Base-by-base conservation (phyloP, 2,888 invertebrate genomes). In the Amblyjoppa proteus region DNA sequence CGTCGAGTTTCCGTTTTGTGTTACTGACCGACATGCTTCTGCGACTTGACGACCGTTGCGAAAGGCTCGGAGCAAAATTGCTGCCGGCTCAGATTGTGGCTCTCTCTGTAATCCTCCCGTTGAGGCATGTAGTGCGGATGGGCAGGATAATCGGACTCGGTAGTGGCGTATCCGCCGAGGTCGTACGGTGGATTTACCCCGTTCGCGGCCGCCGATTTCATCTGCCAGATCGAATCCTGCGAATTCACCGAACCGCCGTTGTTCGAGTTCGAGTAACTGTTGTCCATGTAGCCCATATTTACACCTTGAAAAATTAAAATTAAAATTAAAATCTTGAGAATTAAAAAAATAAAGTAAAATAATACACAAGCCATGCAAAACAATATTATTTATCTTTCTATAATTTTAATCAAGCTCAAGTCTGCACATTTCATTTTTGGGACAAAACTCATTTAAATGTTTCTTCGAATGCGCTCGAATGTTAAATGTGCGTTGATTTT, bases 201-300 rank as follows among this genome's bases (percentile, higher is more conserved):
- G 90, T 96, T 96, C 13, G 96, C 95, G n/a, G 97, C 97, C 0
- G 97, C 97, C 96, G 97, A 97, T 94, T 98, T 98, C 96, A 98
- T 97, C 94, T 98, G 98, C 98, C 98, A 98, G 91, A 98, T 95
- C 56, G 98, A 98, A 94, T 98, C 98, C 94, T 98, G 98, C 4
- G 98, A 98, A 95, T 98, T 98, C 82, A 98, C 98, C 91, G 98
- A 98, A 89, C 98, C 98, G n/a, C 98, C 98, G 94, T 98, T 98
- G 95, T 98, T 98, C 84, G 98, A 98, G 94, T 98, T 98, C 84
- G 98, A 97, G 94, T 98, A 98, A 94, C 97, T 98, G 94, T 98
- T 98, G 94, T 98, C 98, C 95, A 98, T 96, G 95, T 98, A 98
- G 87, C 97, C 97, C 97, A 97, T 97, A 94, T 97, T 97, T 88